Evolutionary conservation across 2,888 invertebrate genomes (phyloP), one percentile per base, ranked within the genome.

Genomic region (Rhorus exstirpatorius): DNA sequence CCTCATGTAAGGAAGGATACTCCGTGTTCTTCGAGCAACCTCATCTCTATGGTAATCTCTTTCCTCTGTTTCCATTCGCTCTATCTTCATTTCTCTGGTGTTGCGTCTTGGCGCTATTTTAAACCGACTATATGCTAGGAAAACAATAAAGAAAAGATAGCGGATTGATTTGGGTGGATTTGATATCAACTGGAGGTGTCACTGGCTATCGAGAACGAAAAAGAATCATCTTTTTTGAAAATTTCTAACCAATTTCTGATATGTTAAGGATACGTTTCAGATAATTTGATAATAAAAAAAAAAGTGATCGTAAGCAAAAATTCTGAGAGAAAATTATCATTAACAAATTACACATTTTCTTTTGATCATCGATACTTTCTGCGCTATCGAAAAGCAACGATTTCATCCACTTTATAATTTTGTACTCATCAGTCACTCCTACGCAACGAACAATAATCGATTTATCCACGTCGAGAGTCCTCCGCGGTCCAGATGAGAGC

Each of bases 21-120:
- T 14, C 84, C 12, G 26, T 49, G 67, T 61, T 84, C 79, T 49
- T 70, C 76, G 79, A 87, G 83, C 87, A 83, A 88, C 81, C 89
- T 88, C 89, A 84, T 89, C 89, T 89, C 88, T 89, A 89, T 89
- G 89, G 86, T 89, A 89, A 89, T 89, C 88, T 89, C 87, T 86
- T 85, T 71, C 79, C 83, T 81, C 86, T 72, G 87, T 79, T 71
- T 79, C 72, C 67, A 84, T 74, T 76, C 77, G 76, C 44, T 75
- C 58, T 63, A 53, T 67, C 60, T 63, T 67, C 61, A 65, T 65
- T 63, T 55, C 65, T 63, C 14, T 26, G 58, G 70, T 53, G 75
- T 71, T 12, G 81, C 51, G 60, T 81, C 76, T 65, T 60, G 76
- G 72, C 71, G 61, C 71, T 72, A 70, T 58, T 70, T 70, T 61